These are phyloP conservation scores for Pseudopodoces humilis DNA, from an alignment of 2,113 vertebrate genomes.

Conservation along the genomic window DNA sequence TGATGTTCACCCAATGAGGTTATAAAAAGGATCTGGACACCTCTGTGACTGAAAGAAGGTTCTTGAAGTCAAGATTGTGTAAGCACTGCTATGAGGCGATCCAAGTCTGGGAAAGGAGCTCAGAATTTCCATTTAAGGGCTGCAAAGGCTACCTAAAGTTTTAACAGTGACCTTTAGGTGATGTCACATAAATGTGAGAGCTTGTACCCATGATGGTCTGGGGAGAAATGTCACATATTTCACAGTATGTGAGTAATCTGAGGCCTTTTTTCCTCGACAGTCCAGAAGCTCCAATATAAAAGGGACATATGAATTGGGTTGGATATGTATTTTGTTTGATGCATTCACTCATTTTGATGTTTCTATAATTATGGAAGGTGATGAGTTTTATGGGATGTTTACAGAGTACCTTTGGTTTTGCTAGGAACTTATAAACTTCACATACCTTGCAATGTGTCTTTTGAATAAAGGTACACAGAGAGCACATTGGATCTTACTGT, in stretches of 20 bases:
- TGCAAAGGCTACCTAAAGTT: neutral
- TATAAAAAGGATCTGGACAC: neutral
- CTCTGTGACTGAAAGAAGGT: rapidly evolving
- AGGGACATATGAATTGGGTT: neutral
- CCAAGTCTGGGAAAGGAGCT: neutral
- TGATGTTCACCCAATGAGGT: neutral
- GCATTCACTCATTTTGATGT: neutral
- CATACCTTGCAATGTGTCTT: neutral
- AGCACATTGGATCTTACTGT: neutral
- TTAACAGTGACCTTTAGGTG: neutral
- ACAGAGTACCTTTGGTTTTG: neutral
- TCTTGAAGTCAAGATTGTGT: neutral
- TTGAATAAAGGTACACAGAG: neutral
- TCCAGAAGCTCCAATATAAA: neutral
- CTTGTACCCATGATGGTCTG: neutral
- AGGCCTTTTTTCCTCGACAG: neutral
- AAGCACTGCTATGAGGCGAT: rapidly evolving
- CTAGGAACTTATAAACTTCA: neutral
- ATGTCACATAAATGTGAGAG: neutral
- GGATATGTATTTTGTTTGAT: neutral
- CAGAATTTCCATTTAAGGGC: neutral
- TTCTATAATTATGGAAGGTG: neutral
- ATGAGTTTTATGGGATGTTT: neutral
- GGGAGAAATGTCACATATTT: neutral
- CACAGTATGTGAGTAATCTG: neutral